These are phyloP conservation scores for Denticeps clupeoides DNA, from an alignment of 2,797 vertebrate genomes.

Conservation along the genomic window DNA sequence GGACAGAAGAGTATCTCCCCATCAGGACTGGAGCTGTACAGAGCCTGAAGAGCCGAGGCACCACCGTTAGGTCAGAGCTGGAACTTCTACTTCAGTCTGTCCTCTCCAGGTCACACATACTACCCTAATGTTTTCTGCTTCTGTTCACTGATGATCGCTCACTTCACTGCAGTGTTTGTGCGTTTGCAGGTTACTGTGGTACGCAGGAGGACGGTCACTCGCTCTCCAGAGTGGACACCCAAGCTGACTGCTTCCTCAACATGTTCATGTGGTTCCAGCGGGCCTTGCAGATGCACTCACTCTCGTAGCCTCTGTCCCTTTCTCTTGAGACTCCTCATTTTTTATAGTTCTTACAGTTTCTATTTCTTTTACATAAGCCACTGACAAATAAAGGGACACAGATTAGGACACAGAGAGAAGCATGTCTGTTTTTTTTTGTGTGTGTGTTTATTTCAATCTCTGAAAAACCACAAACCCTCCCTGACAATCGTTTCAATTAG, in stretches of 20 bases:
- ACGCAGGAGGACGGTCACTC: constrained; percentile 66
- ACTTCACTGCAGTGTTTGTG: no score
- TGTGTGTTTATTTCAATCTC: no score
- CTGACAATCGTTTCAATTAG: no score
- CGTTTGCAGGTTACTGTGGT: constrained; percentile 75
- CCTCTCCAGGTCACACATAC: no score
- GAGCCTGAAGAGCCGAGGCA: constrained; percentile 61
- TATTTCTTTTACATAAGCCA: neutral
- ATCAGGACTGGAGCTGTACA: constrained; percentile 73
- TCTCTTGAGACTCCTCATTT: neutral
- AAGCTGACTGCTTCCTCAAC: constrained; percentile 65
- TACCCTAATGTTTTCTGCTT: neutral
- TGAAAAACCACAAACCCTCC: no score
- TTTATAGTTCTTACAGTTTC: neutral
- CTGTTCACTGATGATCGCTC: no score
- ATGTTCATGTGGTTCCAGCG: constrained; percentile 58
- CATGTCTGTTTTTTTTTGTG: no score
- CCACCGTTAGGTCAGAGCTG: constrained; percentile 47
- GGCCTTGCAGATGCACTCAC: constrained; percentile 41
- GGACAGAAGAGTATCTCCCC: constrained; percentile 68
- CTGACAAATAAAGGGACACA: no score
- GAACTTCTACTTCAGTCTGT: no score
- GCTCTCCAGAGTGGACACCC: constrained; percentile 56
- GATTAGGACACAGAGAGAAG: no score
- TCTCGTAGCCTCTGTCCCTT: neutral